Base-by-base conservation (phyloP, 2,797 vertebrate genomes). In the Melanotaenia parkinsoni region DNA sequence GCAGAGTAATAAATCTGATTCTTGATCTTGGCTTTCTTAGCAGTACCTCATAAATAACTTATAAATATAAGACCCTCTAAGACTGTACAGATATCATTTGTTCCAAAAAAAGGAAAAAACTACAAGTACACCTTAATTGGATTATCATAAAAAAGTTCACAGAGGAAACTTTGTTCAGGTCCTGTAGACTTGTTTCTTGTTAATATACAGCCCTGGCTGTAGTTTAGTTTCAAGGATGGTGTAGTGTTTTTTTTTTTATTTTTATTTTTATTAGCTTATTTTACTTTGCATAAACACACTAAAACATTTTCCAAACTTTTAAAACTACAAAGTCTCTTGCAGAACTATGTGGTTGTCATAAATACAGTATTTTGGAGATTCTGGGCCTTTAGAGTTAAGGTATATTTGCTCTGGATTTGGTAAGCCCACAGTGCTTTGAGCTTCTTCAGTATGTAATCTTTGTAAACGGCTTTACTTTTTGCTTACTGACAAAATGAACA, bases 181-280 rank as follows among this genome's bases (percentile, higher is more conserved):
- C 70, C 67, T 83, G 47, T 63, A 82, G 77, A 81, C 63, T 62
- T 72, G 57, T 66, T 82, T 71, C 60, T 72, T 79, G 14, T 57
- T 57, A 6, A 82, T 80, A 57, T 64, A 30, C n/a, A 14, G 58
- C 64, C 82, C 79, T 81, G 67, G 68, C 79, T 84, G 80, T 67
- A 60, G 30, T 30, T 30, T 30, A 30, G 67, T 84, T 85, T 86
- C 63, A 79, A 60, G 59, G 78, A 64, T 69, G 78, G 74, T 73
- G 72, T 90, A 38, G 89, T 81, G 91, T 88, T 74, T 77, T 80
- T 92, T 92, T 89, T 93, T 30, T 28, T 30, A 5, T 8, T 72
- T 45, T 1, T 69, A 20, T n/a, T n/a, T 50, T 57, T 47, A 85
- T 88, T 61, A 85, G 80, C 69, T 87, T 76, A 83, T 6, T 50